A percentile compares a stretch with the other conserved stretches of the same genome.
These are phyloP conservation scores for Conger conger DNA, from an alignment of 2,113 vertebrate genomes.

Conservation along the genomic window DNA sequence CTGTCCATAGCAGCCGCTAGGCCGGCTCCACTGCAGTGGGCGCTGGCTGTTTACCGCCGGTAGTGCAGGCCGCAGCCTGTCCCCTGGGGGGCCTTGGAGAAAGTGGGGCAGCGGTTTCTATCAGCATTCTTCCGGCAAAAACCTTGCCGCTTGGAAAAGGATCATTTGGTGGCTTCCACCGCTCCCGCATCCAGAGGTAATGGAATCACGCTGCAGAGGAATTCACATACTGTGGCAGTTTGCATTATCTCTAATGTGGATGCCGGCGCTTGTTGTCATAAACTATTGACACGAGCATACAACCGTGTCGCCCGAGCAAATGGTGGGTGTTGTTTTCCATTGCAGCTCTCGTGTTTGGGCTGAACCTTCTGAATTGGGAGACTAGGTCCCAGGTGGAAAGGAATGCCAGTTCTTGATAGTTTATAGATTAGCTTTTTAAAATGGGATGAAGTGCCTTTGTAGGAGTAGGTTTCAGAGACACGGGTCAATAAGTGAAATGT, in stretches of 20 bases:
- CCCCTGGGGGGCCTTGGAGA: constrained; percentile 52
- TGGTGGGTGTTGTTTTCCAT: background rate
- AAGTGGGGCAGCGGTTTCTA: constrained; percentile 64
- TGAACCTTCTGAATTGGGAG: background rate
- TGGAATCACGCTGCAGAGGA: background rate
- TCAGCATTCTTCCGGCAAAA: constrained; percentile 51
- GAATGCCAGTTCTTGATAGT: background rate
- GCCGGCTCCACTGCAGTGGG: no score
- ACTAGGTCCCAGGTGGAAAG: background rate
- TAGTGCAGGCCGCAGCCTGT: constrained; percentile 39
- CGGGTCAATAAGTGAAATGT: background rate
- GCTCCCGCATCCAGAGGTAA: constrained; percentile 16
- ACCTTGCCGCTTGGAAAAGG: constrained; percentile 46
- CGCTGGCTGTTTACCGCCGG: background rate
- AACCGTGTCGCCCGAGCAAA: background rate
- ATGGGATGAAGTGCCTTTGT: background rate
- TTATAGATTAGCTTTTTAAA: background rate
- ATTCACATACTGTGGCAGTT: background rate
- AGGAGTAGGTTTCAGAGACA: background rate
- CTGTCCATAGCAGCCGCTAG: no score
- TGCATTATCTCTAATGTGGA: background rate
- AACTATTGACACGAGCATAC: background rate
- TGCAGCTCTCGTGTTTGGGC: background rate
- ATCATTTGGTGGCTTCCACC: constrained; percentile 50
- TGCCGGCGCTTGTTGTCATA: background rate